Conservation (phyloP, 92 coral and sea anemone genomes). For the Meandrina meandrites region DNA sequence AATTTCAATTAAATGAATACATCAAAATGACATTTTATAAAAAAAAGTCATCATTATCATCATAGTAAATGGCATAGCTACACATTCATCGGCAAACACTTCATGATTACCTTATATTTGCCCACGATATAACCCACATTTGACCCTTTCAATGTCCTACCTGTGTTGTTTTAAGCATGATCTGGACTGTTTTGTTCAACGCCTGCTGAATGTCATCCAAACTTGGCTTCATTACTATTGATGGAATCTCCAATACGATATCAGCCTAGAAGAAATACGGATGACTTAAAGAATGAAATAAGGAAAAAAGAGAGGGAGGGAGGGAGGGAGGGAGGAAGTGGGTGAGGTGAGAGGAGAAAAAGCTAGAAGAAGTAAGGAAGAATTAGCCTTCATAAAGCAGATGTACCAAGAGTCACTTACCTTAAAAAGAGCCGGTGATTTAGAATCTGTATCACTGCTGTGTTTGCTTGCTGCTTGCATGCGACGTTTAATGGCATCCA, state of each 20-base stretch:
- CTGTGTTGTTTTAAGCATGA: constrained; percentile 96
- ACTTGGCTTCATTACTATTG: constrained; percentile 94
- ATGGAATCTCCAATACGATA: constrained; percentile 93
- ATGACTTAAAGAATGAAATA: background rate
- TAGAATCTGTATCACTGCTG: constrained; percentile 61
- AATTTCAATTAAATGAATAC: too few relatives aligned
- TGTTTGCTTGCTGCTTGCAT: constrained; percentile 94
- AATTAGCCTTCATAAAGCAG: background rate
- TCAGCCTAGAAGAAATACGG: constrained; percentile 73
- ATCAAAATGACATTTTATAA: too few relatives aligned
- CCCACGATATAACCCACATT: background rate
- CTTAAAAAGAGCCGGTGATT: constrained; percentile 84
- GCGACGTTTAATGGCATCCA: constrained; percentile 88
- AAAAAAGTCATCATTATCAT: too few relatives aligned
- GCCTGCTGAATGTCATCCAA: constrained; percentile 97
- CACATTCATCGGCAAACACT: too few relatives aligned
- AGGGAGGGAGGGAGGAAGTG: background rate
- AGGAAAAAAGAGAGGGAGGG: background rate
- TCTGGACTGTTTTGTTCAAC: constrained; percentile 91
- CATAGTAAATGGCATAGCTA: too few relatives aligned
- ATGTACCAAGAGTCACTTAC: constrained; percentile 35
- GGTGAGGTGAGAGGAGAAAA: background rate
- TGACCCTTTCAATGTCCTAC: constrained; percentile 34
- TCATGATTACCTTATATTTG: background rate
- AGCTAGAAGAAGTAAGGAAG: background rate